phyloP scores from a whole-genome alignment of 1,140 invertebrate genomes.

The Caerostris darwini region DNA sequence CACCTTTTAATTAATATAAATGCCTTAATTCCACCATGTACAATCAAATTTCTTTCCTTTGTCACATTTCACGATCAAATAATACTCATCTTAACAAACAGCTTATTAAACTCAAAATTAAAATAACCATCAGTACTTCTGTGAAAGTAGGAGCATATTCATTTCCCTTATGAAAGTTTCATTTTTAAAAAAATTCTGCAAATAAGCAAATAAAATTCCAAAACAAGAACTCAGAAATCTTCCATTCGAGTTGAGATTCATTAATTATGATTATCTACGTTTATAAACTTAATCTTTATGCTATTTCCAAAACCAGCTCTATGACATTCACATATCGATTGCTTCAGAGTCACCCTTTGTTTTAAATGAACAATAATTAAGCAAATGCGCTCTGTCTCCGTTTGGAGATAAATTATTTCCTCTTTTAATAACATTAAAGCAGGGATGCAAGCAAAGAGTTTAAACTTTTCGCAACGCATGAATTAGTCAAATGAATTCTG shows the following conservation, averaged over 20 bases:
- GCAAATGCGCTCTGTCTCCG: slow-evolving; percentile 22
- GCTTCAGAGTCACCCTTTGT: neutral
- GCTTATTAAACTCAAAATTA: too few species aligned
- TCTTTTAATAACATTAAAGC: slow-evolving; percentile 41
- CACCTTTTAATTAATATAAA: too few species aligned
- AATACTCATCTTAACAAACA: too few species aligned
- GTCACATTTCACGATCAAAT: too few species aligned
- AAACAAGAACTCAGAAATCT: neutral
- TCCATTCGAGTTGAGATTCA: neutral
- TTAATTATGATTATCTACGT: neutral
- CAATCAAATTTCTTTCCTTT: too few species aligned
- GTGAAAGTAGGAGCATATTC: too few species aligned
- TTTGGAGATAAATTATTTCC: slow-evolving; percentile 37
- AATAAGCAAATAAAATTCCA: too few species aligned
- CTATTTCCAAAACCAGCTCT: neutral
- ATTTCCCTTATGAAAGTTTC: too few species aligned
- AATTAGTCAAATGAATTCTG: slow-evolving; percentile 49
- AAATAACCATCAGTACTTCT: too few species aligned
- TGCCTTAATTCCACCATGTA: too few species aligned
- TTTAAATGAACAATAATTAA: slow-evolving; percentile 46
- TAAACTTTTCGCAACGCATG: slow-evolving; percentile 33
- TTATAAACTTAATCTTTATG: neutral
- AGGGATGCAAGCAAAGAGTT: slow-evolving; percentile 21
- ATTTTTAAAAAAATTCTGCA: too few species aligned
- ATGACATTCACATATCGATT: slow-evolving; percentile 2